phyloP scores from a whole-genome alignment of 1,140 invertebrate genomes.

The Eueides isabella region DNA sequence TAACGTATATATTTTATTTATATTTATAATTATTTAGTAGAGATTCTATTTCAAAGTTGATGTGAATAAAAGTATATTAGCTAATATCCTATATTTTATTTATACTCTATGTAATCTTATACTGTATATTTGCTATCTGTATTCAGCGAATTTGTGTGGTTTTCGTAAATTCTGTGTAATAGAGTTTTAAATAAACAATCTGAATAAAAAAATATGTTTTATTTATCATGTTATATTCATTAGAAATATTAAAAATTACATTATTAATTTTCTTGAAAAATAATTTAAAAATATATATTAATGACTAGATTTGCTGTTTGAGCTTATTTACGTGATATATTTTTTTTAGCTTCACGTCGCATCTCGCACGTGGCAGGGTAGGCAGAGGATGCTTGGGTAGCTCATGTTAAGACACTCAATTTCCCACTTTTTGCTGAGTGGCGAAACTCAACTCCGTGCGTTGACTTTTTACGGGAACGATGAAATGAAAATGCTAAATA shows the following conservation, averaged over 20 bases:
- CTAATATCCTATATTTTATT: constrained; percentile 7
- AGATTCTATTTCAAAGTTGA: constrained; percentile 37
- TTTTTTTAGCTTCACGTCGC: too few relatives aligned
- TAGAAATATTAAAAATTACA: constrained; percentile 9
- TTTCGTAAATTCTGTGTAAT: constrained; percentile 61
- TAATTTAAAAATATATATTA: background rate
- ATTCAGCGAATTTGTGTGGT: constrained; percentile 39
- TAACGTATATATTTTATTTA: background rate
- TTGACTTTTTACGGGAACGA: too few relatives aligned
- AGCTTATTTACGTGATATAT: background rate
- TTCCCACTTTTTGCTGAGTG: too few relatives aligned
- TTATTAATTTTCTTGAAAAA: constrained; percentile 15
- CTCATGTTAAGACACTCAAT: too few relatives aligned
- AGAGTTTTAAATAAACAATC: constrained; percentile 64
- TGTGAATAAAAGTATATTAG: constrained; percentile 49
- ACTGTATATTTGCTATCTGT: constrained; percentile 46
- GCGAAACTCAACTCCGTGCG: too few relatives aligned
- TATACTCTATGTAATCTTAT: constrained; percentile 32
- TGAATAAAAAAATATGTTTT: constrained; percentile 24
- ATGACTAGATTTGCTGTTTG: constrained; percentile 18
- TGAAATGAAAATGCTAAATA: too few relatives aligned
- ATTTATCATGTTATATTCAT: background rate
- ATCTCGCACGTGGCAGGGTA: too few relatives aligned
- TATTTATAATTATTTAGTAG: constrained; percentile 3
- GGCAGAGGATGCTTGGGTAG: too few relatives aligned